Base-by-base conservation (phyloP, 2,797 vertebrate genomes). In the Adelosebastes latens region DNA sequence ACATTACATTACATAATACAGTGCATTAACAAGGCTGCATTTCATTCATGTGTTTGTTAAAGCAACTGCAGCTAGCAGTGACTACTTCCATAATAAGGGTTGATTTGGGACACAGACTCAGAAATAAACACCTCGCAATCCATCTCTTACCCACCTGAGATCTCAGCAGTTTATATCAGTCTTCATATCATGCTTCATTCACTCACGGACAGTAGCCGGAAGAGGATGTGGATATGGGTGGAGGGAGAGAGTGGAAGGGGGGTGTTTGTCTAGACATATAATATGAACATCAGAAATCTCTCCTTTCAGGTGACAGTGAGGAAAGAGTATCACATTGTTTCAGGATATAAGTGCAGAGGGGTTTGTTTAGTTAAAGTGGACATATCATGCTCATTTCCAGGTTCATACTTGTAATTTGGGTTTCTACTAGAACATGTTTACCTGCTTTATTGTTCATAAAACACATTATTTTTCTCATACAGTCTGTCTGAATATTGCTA, bases 251-350 rank as follows among this genome's bases (percentile, higher is more conserved):
- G 62, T 82, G 56, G 75, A 34, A 61, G 89, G 4, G 83, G 69
- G n/a, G 20, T 67, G 76, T 91, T 88, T 89, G 92, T 96, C 92
- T 94, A 93, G 93, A 95, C 88, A 87, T 64, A 63, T 88, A 91
- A 93, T 94, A 80, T 69, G 42, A 89, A 82, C 55, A 77, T 24
- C 65, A 87, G 77, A 75, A 85, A 84, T 63, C 55, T 72, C 13
- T 3, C 31, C 59, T 73, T 61, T 82, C 42, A 14, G 88, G 90
- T 76, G 32, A 67, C 46, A 80, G 27, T 22, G 34, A 63, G 9
- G 60, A 77, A 88, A 79, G 74, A 83, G 86, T 85, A 72, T 92
- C 25, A 53, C 27, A 64, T 59, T 61, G 61, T 78, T 61, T 76
- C 14, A 46, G 39, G 39, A 18, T 46, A 16, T 46, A 46, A 11